Base-by-base conservation (phyloP, 2,888 invertebrate genomes). In the Autographa pulchrina region DNA sequence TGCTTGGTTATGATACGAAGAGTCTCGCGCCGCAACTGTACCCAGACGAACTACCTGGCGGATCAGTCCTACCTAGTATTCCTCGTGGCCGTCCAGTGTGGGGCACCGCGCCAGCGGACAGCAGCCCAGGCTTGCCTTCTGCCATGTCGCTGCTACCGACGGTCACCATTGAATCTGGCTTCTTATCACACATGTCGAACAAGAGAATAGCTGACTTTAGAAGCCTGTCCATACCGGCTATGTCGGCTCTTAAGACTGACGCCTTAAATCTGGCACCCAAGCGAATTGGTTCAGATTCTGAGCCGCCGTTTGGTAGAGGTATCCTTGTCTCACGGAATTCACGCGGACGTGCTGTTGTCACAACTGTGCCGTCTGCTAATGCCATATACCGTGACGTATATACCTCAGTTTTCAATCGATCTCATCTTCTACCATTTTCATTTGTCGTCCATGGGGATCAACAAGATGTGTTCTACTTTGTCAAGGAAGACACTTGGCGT, bases 381-480 rank as follows among this genome's bases (percentile, higher is more conserved):
- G 97, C 98, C 41, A 99, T 99, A 81, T 98, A 98, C 92, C 96
- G 98, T 43, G 99, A 99, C 91, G 99, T 99, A 3, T 98, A 99
- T 90, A 99, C 98, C 4, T 98, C 98, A 0, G 98, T 99, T 7
- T 98, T 99, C 92, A 99, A 99, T 92, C 97, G 98, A 82, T 98
- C 98, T 0, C 98, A 97, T 91, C 96, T 99, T 86, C 94, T 99
- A 84, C 98, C 98, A 52, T 98, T 98, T 92, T 98, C 98, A 14
- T 98, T 98, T 89, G 97, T 98, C 65, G 97, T 98, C 41, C 98
- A 98, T 92, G 98, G 97, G 82, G 98, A 98, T 20, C 98, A 98
- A 88, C 98, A 98, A 90, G 99, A 99, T 89, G 98, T 98, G 14
- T 99, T 99, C 95, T 98, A 98, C 93, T 99, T 99, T 90, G 98